A percentile compares a stretch with the other conserved stretches of the same genome.
These are phyloP conservation scores for Zosterops japonicus DNA, from an alignment of 2,113 vertebrate species.

Conservation along the genomic window DNA sequence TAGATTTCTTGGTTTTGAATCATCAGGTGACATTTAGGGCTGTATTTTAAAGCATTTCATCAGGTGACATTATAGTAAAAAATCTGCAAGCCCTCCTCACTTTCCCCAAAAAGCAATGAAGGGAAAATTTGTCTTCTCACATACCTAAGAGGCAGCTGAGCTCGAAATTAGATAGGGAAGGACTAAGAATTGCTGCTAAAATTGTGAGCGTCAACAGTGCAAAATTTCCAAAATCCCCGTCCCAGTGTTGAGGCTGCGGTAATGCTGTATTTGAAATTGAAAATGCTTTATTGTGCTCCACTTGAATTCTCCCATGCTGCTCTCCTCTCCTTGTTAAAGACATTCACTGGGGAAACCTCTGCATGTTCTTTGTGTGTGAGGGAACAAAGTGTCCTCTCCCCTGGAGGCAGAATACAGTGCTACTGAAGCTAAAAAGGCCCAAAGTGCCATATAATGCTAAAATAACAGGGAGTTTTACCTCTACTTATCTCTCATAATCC, in stretches of 20 bases:
- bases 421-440: constrained; percentile 25
- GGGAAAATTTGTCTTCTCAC: not conserved
- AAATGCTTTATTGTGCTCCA: constrained; percentile 42
- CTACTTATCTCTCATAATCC: constrained; percentile 31
- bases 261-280: not conserved
- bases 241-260: not conserved
- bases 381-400: constrained; percentile 47
- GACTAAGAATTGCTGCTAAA: not conserved
- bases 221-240: not conserved
- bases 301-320: constrained; percentile 14
- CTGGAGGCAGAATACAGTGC: constrained; percentile 14
- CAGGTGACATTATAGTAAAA: not conserved
- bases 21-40: not conserved
- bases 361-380: constrained; percentile 15
- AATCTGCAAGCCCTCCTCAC: not conserved
- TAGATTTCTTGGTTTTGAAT: not conserved
- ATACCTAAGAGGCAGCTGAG: not conserved
- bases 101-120: not conserved
- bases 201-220: not conserved
- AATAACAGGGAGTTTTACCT: constrained; percentile 57
- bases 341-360: not conserved
- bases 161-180: not conserved
- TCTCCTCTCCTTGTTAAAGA: constrained; percentile 21
- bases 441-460: constrained; percentile 53
- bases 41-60: constrained; percentile 23